Evolutionary conservation across 2,888 invertebrate species (phyloP).

Genomic region (Caenorhabditis becei): DNA sequence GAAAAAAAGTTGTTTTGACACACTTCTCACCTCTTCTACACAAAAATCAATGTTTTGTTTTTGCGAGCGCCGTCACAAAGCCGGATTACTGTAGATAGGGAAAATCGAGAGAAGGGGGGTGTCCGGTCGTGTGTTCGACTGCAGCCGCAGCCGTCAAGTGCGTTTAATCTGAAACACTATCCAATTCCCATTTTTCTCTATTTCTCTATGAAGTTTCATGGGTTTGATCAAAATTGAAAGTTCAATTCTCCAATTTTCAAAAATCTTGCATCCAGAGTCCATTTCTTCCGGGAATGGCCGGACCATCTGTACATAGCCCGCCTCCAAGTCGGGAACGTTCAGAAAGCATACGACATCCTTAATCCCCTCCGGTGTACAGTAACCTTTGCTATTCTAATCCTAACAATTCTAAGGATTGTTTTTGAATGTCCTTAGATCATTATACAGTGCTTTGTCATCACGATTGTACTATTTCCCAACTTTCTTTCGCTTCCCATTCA

Average conservation of each 20-base stretch:
- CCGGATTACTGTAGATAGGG: slow-evolving; percentile 54
- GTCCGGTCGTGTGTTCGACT: slow-evolving; percentile 1
- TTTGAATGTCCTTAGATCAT: no score
- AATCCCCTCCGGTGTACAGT: not conserved
- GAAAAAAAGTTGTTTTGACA: slow-evolving; percentile 45
- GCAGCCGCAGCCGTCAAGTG: slow-evolving; percentile 9
- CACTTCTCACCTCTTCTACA: slow-evolving; percentile 3
- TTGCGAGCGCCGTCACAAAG: slow-evolving; percentile 39
- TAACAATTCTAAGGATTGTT: no score
- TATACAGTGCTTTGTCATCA: no score
- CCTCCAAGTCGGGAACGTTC: not conserved
- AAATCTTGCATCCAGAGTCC: no score
- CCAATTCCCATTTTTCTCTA: slow-evolving; percentile 2
- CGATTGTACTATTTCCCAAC: no score
- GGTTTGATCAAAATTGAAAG: not conserved
- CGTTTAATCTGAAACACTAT: slow-evolving; percentile 39
- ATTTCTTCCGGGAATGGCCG: not conserved
- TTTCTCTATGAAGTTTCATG: not conserved
- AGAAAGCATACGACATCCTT: not conserved
- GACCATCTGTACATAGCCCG: not conserved
- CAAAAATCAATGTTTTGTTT: slow-evolving; percentile 53
- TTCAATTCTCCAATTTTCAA: not conserved
- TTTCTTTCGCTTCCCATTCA: no score
- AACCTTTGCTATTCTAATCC: not conserved
- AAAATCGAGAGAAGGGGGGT: slow-evolving; percentile 33